Conservation (phyloP, 2,797 vertebrate genomes). For the Sebastes minor region DNA sequence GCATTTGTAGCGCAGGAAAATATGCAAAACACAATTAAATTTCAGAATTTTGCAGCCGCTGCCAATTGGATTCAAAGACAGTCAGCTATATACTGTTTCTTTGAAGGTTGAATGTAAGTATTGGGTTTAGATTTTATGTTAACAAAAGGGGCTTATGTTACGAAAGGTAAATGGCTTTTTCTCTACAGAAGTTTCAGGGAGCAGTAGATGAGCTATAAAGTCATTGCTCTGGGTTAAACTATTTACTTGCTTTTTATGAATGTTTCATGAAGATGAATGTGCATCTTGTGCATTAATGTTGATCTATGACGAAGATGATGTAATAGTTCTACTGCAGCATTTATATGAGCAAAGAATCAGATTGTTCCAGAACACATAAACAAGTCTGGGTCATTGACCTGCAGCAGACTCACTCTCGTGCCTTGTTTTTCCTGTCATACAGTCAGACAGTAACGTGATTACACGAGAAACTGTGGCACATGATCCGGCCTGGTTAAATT, state of each 20-base stretch:
- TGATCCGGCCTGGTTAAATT: slow-evolving; percentile 55
- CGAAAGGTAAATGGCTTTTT: neutral
- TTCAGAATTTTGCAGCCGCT: neutral
- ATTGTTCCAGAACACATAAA: neutral
- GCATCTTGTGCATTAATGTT: neutral
- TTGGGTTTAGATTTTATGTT: neutral
- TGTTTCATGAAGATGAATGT: neutral
- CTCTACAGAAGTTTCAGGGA: neutral
- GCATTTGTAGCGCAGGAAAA: neutral
- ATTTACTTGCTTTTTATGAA: neutral
- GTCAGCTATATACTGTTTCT: neutral
- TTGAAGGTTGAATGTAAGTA: neutral
- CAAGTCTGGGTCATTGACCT: neutral
- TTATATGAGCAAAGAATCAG: neutral
- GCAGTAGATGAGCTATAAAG: neutral
- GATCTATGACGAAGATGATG: neutral
- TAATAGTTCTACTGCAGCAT: neutral
- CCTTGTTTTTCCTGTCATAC: slow-evolving; percentile 7
- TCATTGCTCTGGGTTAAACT: neutral
- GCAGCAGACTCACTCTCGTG: neutral
- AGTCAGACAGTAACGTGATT: slow-evolving; percentile 54
- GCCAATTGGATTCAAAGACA: neutral
- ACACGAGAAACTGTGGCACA: slow-evolving; percentile 53
- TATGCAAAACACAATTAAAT: neutral
- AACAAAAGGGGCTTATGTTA: neutral